Percentiles rank a stretch among this genome's conserved stretches.
These are phyloP conservation scores for Colinus virginianus DNA, from an alignment of 2,113 vertebrate genomes.

Conservation along the genomic window DNA sequence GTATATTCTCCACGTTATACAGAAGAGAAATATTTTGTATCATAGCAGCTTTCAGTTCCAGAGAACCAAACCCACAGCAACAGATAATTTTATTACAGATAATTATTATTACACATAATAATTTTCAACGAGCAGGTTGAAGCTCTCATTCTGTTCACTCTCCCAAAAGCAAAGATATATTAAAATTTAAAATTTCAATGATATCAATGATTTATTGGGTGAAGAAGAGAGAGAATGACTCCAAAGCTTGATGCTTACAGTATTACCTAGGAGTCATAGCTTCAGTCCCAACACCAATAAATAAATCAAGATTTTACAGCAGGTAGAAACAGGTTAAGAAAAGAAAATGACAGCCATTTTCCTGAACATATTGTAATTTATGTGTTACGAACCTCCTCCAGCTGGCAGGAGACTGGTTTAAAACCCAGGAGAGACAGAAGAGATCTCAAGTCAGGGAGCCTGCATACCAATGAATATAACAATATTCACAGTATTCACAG, in stretches of 20 bases:
- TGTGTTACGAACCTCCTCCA: not conserved
- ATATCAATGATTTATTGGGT: not conserved
- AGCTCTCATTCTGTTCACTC: not conserved
- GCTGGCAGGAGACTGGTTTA: not conserved
- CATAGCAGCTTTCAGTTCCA: not conserved
- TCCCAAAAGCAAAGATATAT: not conserved
- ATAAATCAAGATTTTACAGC: not conserved
- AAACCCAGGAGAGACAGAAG: not conserved
- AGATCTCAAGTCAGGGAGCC: not conserved
- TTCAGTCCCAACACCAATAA: not conserved
- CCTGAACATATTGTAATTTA: not conserved
- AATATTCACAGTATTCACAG: not conserved
- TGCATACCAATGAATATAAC: not conserved
- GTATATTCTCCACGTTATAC: not conserved
- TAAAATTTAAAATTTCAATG: not conserved
- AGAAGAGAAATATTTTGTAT: not conserved
- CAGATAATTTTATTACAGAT: not conserved
- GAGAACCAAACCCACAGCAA: not conserved
- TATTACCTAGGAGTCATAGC: not conserved
- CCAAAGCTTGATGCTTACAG: not conserved
- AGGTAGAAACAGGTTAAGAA: not conserved
- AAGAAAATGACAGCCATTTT: not conserved
- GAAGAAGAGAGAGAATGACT: not conserved
- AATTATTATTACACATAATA: too few relatives aligned
- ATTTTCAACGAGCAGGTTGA: not conserved